Base-by-base conservation (phyloP, 2,888 invertebrate genomes). In the Cyrtodaria siliqua region DNA sequence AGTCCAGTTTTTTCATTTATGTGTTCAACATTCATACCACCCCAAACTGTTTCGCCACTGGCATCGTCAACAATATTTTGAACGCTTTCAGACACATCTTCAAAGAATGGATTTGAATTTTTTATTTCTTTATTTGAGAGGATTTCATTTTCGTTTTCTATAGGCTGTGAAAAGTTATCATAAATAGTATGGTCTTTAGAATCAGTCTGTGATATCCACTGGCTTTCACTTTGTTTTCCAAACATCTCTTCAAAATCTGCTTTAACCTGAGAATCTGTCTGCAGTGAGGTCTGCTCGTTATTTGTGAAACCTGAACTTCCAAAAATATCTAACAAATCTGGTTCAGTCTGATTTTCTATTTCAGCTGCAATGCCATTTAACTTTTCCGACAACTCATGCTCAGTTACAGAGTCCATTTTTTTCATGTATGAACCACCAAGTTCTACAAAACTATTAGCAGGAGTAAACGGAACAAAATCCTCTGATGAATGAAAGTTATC, bases 361-460 rank as follows among this genome's bases (percentile, higher is more conserved):
- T 52, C 47, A 20, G 47, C 47, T 49, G 61, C 61, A 3, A 73
- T 57, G 12, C 38, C 40, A 16, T 40, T 57, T 8, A 79, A 55
- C 24, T 59, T 56, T 27, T 60, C 68, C 14, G 60, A 53, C 12
- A 72, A 40, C 24, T 70, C 59, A 12, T 20, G 50, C 16, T 66
- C 52, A 8, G 57, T 16, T 16, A 61, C 29, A 29, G 60, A 56
- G 9, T 16, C n/a, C 20, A 20, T 16, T 8, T 33, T 33, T 33
- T 33, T 33, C 4, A 33, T 50, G 27, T 33, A 47, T 20, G 42
- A 55, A 27, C 62, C 52, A 38, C 42, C 53, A 1, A 83, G 86
- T 23, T 93, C 93, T 12, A 90, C 88, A 83, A 87, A 92, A 78
- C 92, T 92, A 78, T 93, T 93, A 78, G 92, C 91, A 3, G 93